Percentiles rank a stretch among this genome's conserved stretches.
Evolutionary conservation across 2,888 invertebrate genomes (phyloP).

Genomic region (Ligdia adustata): DNA sequence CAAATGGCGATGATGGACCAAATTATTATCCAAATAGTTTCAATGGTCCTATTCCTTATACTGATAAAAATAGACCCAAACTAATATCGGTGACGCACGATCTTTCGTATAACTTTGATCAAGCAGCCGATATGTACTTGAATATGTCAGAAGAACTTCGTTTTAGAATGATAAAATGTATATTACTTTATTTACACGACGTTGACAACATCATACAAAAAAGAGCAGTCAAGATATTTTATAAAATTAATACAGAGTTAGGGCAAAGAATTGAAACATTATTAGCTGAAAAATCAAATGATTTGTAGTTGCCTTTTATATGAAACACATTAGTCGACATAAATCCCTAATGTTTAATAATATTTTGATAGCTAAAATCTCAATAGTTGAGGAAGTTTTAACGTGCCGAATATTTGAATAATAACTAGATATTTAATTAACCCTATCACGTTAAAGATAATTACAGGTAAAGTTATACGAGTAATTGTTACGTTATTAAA

Average conservation of each 20-base stretch:
- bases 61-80: conserved; percentile 77
- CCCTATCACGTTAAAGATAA: too few relatives aligned
- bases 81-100: conserved; percentile 84
- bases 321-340: too few relatives aligned
- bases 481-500: background rate
- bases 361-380: too few relatives aligned
- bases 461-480: background rate
- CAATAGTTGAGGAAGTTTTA: too few relatives aligned
- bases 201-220: conserved; percentile 82
- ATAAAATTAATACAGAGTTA: conserved; percentile 15
- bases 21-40: conserved; percentile 98
- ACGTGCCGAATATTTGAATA: too few relatives aligned
- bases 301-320: too few relatives aligned
- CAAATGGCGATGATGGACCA: conserved; percentile 92
- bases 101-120: conserved; percentile 93
- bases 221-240: conserved; percentile 14
- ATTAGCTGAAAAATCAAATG: conserved; percentile 5
- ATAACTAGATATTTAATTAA: too few relatives aligned
- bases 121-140: conserved; percentile 83
- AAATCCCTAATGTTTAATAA: too few relatives aligned
- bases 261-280: conserved; percentile 14
- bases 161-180: conserved; percentile 88
- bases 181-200: conserved; percentile 87
- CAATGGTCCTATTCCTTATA: conserved; percentile 88
- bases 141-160: conserved; percentile 88